phyloP scores from a whole-genome alignment of 2,888 invertebrate genomes.

The Chymomyza fuscimana region DNA sequence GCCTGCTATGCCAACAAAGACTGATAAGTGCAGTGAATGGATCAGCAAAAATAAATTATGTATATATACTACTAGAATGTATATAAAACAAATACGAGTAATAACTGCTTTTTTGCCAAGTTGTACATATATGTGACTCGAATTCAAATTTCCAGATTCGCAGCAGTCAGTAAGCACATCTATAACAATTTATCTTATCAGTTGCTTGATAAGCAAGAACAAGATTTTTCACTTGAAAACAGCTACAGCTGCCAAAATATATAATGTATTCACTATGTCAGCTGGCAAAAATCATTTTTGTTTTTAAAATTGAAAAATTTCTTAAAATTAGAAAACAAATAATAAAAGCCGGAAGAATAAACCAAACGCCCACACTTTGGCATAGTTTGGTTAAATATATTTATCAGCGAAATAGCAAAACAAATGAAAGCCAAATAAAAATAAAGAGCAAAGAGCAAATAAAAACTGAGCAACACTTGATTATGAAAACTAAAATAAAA shows the following conservation, averaged over 20 bases:
- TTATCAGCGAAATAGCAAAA: background rate
- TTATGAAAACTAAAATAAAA: background rate
- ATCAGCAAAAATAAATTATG: background rate
- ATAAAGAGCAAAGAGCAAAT: background rate
- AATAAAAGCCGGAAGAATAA: slow-evolving; percentile 4
- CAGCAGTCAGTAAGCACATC: background rate
- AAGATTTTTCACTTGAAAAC: background rate
- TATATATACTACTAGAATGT: background rate
- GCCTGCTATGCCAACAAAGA: background rate
- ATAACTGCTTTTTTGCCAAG: background rate
- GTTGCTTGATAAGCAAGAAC: background rate
- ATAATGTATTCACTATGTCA: background rate
- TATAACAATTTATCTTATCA: background rate
- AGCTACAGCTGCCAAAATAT: background rate
- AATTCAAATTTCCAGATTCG: background rate
- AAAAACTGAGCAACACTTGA: background rate
- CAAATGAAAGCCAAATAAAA: background rate
- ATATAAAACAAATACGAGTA: background rate
- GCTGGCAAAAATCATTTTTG: background rate
- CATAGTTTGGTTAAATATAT: slow-evolving; percentile 1
- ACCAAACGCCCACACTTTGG: slow-evolving; percentile 1
- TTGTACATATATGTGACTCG: background rate
- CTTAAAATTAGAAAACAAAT: background rate
- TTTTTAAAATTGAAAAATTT: background rate
- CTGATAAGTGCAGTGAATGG: slow-evolving; percentile 4